These are phyloP conservation scores for Lepidocyrtoides sp. DNA, from an alignment of 2,888 invertebrate species.

Conservation along the genomic window DNA sequence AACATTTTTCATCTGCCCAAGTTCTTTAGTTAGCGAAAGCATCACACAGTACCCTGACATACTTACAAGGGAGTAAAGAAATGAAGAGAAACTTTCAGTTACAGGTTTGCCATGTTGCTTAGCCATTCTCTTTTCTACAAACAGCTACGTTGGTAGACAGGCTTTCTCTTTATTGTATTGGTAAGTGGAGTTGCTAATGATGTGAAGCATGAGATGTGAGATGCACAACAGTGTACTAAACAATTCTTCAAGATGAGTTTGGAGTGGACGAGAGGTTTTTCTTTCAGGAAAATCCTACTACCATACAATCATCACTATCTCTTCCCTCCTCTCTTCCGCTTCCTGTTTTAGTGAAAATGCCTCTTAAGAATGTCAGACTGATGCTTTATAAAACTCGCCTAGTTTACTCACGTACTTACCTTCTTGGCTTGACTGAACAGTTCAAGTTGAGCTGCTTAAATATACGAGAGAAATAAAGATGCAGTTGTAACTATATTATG, in stretches of 20 bases:
- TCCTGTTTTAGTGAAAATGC: constrained; percentile 9
- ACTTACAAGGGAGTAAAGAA: too few species aligned
- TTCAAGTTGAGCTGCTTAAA: neutral
- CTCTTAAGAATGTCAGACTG: neutral
- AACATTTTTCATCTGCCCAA: too few species aligned
- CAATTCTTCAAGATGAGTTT: neutral
- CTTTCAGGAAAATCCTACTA: neutral
- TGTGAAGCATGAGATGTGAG: neutral
- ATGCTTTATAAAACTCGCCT: neutral
- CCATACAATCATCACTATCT: neutral
- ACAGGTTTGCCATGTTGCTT: too few species aligned
- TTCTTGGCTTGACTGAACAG: constrained; percentile 5
- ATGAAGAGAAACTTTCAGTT: too few species aligned
- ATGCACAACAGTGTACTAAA: neutral
- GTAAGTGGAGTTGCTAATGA: neutral
- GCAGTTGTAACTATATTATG: too few species aligned
- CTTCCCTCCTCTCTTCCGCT: neutral
- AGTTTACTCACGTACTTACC: constrained; percentile 28
- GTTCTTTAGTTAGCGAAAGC: too few species aligned
- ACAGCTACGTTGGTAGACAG: too few species aligned
- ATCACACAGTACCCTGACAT: too few species aligned
- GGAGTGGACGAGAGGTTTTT: neutral
- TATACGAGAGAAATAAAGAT: neutral
- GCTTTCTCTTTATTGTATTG: neutral
- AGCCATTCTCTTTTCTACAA: neutral